Base-by-base conservation (phyloP, 2,113 vertebrate genomes). In the Rhabdomys dilectus region DNA sequence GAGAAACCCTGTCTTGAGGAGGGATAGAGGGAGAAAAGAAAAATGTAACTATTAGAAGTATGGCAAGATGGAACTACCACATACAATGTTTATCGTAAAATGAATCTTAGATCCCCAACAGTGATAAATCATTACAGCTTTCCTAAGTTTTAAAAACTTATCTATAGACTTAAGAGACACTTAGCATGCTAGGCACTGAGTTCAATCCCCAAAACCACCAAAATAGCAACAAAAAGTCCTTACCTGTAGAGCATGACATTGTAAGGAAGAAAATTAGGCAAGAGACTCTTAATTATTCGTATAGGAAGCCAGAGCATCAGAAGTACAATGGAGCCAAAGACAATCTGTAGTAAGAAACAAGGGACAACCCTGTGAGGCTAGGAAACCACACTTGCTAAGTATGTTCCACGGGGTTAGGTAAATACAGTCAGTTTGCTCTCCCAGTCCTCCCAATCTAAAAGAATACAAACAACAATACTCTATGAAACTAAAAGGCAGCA, bases 211-310 rank as follows among this genome's bases (percentile, higher is more conserved):
- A 26, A 42, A 77, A 80, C 56, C 62, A 80, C 22, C 34, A 91
- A n/a, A 53, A 73, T 11, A 90, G 39, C 22, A 26, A 51, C 45
- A 53, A 39, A 26, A 66, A 66, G 39, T 16, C 3, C 98, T 97
- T 98, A 99, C 99, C 99, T 99, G 98, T 99, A 99, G 1, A 99
- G 99, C 99, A 99, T 99, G 95, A 99, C 99, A 91, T 99, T 99
- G 97, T 99, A 99, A 2, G 99, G 99, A 96, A 99, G 99, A 98
- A 99, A 99, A 97, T 98, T 97, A 66, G 99, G 99, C 70, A 99
- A 98, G 34, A 99, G 97, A 80, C 99, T 98, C 96, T 99, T 99
- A 95, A 99, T 99, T 96, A 99, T 99, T 86, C 99, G 98, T 96
- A 99, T 99, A 72, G 99, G 99, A 96, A 99, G 99, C 99, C 99